These are phyloP conservation scores for Lacanobia oleracea DNA, from an alignment of 2,888 invertebrate species.

Conservation along the genomic window DNA sequence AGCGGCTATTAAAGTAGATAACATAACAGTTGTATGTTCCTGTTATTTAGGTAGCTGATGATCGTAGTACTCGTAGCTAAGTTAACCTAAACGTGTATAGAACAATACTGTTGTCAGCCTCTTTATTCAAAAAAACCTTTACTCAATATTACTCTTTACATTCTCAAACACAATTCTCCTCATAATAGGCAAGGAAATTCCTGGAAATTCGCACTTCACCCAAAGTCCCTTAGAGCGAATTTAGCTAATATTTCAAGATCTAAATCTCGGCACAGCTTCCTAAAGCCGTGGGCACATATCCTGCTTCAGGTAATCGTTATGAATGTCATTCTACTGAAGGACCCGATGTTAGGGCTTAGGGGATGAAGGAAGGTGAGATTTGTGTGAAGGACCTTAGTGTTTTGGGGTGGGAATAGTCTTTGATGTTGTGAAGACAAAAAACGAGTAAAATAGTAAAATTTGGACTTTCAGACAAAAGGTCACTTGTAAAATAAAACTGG, in stretches of 20 bases:
- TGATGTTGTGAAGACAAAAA: neutral
- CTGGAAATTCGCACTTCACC: conserved; percentile 57
- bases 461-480: too few relatives aligned
- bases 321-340: conserved; percentile 62
- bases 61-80: too few relatives aligned
- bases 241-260: conserved; percentile 67
- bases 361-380: conserved; percentile 53
- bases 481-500: too few relatives aligned
- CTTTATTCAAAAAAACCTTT: neutral
- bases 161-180: neutral
- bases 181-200: conserved; percentile 55
- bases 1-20: neutral
- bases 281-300: conserved; percentile 61
- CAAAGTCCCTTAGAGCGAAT: conserved; percentile 55
- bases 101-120: neutral
- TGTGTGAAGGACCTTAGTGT: conserved; percentile 33
- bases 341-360: conserved; percentile 55
- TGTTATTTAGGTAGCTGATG: too few relatives aligned
- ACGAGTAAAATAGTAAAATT: neutral
- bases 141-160: neutral
- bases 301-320: conserved; percentile 65
- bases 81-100: too few relatives aligned
- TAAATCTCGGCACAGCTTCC: conserved; percentile 59
- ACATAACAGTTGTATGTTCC: too few relatives aligned
- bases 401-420: neutral